These are phyloP conservation scores for Eurytoma adleriae DNA, from an alignment of 2,888 invertebrate species.

Conservation along the genomic window DNA sequence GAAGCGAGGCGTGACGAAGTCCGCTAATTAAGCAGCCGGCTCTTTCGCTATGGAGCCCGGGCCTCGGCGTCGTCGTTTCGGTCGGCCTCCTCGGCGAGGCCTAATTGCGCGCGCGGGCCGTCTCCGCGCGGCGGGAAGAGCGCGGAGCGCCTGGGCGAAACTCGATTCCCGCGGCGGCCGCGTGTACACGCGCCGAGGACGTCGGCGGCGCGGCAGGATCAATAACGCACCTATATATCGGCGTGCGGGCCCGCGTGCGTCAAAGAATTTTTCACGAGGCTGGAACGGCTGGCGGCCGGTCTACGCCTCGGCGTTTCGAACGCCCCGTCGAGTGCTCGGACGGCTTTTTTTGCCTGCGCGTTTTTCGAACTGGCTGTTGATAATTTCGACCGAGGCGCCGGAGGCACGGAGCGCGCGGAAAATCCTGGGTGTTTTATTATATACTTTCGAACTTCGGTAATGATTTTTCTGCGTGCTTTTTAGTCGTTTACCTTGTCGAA, in stretches of 20 bases:
- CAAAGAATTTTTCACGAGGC: constrained; percentile 41
- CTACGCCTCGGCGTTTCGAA: no score
- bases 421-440: no score
- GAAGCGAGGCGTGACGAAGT: no score
- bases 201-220: constrained; percentile 51
- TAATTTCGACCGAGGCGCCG: no score
- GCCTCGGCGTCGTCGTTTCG: no score
- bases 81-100: neutral
- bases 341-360: neutral
- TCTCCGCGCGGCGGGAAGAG: neutral
- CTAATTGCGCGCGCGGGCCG: constrained; percentile 19
- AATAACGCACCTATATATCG: constrained; percentile 59
- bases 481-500: no score
- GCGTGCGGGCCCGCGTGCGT: constrained; percentile 52
- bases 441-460: no score
- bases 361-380: no score
- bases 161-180: constrained; percentile 28
- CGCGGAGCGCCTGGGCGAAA: neutral
- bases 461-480: no score
- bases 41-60: neutral
- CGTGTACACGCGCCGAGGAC: constrained; percentile 14
- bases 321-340: neutral
- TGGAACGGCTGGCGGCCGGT: neutral
- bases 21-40: neutral
- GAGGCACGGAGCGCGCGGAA: no score